phyloP scores from a whole-genome alignment of 2,113 vertebrate species.

The Pipra filicauda region DNA sequence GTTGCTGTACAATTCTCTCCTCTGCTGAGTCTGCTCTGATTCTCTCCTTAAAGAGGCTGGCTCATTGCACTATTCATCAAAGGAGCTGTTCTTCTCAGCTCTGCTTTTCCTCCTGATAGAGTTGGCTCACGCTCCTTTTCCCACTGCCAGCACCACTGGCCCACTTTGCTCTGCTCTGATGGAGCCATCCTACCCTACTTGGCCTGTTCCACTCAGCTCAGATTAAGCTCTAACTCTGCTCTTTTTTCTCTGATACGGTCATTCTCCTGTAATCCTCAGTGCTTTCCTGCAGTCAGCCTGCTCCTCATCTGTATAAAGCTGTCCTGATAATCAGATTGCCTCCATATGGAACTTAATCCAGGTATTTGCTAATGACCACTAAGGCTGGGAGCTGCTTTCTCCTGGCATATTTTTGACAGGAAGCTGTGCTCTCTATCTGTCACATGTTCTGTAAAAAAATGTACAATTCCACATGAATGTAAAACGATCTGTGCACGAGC shows the following conservation, averaged over 20 bases:
- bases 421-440: neutral
- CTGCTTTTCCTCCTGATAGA: slow-evolving; percentile 10
- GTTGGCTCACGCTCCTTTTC: slow-evolving; percentile 6
- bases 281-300: slow-evolving; percentile 38
- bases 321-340: slow-evolving; percentile 20
- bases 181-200: slow-evolving; percentile 33
- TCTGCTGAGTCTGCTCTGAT: neutral
- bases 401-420: neutral
- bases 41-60: slow-evolving; percentile 6
- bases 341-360: slow-evolving; percentile 1
- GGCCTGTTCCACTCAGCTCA: neutral
- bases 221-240: slow-evolving; percentile 35
- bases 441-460: neutral
- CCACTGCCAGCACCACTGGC: slow-evolving; percentile 35
- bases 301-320: slow-evolving; percentile 10
- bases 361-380: slow-evolving; percentile 32
- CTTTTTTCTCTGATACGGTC: neutral
- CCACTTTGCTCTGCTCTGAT: slow-evolving; percentile 21
- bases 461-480: neutral
- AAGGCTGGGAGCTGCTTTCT: neutral
- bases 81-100: slow-evolving; percentile 21
- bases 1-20: neutral
- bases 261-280: slow-evolving; percentile 19
- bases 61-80: slow-evolving; percentile 29
- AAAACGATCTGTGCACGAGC: neutral